These are phyloP conservation scores for Scaptodrosophila latifasciaeformis DNA, from an alignment of 2,888 invertebrate genomes.

Conservation along the genomic window DNA sequence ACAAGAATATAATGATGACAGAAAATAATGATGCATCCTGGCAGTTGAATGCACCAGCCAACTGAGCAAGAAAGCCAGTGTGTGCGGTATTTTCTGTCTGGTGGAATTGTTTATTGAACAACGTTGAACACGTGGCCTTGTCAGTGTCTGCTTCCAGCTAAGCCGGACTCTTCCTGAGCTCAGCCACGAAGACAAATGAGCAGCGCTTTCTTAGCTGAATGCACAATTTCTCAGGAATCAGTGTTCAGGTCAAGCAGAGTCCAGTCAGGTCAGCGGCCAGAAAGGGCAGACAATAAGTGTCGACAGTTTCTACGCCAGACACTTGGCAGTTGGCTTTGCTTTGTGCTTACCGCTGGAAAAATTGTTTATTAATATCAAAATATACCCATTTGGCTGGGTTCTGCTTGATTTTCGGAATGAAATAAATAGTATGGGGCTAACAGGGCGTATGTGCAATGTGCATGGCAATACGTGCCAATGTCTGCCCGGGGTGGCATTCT, in stretches of 20 bases:
- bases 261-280: too few species aligned
- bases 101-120: slow-evolving; percentile 54
- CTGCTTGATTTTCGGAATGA: too few species aligned
- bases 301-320: neutral
- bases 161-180: slow-evolving; percentile 3
- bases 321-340: too few species aligned
- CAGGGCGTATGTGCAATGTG: slow-evolving; percentile 1
- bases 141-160: neutral
- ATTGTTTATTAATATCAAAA: slow-evolving; percentile 57
- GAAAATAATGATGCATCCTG: slow-evolving; percentile 69
- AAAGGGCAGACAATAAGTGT: too few species aligned
- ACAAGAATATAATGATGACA: slow-evolving; percentile 67
- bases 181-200: slow-evolving; percentile 44
- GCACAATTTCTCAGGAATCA: slow-evolving; percentile 59
- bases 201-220: slow-evolving; percentile 66
- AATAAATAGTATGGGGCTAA: too few species aligned
- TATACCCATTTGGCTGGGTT: slow-evolving; percentile 40
- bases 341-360: neutral
- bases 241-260: slow-evolving; percentile 4
- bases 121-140: slow-evolving; percentile 4
- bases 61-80: slow-evolving; percentile 14
- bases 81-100: slow-evolving; percentile 16
- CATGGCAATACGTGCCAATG: neutral
- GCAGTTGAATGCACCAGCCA: slow-evolving; percentile 19
- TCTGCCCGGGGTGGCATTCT: too few species aligned